Percentiles rank a stretch among this genome's conserved stretches.
Conservation (phyloP, 1,140 invertebrate species). For the Acarapis woodi region DNA sequence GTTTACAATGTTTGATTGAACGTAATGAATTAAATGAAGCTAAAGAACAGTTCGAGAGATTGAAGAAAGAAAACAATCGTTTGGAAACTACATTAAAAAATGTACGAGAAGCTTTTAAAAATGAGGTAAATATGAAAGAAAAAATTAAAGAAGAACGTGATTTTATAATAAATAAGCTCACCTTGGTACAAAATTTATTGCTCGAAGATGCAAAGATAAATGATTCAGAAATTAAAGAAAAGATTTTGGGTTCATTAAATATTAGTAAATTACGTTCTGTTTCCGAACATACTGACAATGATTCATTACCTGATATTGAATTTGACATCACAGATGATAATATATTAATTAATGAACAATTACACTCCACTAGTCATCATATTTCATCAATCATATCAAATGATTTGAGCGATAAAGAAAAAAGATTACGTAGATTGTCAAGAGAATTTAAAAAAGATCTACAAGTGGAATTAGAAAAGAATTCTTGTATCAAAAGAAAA, state of each 20-base stretch:
- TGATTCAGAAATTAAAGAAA: not conserved
- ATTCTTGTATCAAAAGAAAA: too few relatives aligned
- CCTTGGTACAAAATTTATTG: not conserved
- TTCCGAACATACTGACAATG: not conserved
- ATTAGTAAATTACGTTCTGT: not conserved
- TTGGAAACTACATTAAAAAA: not conserved
- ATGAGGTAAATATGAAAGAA: conserved; percentile 1
- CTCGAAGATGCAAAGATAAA: not conserved
- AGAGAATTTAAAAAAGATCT: too few relatives aligned
- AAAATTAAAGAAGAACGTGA: conserved; percentile 4
- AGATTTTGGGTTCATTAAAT: conserved; percentile 1
- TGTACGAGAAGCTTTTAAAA: not conserved
- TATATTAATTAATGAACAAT: too few relatives aligned
- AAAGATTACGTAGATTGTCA: too few relatives aligned
- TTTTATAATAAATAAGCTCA: not conserved
- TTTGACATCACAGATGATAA: conserved; percentile 58
- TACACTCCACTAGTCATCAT: too few relatives aligned
- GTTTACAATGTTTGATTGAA: not conserved
- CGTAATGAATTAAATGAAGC: not conserved
- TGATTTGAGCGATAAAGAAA: too few relatives aligned
- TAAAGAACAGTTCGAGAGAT: too few relatives aligned
- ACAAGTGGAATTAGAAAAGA: too few relatives aligned
- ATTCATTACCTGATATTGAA: conserved; percentile 12
- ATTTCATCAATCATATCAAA: too few relatives aligned
- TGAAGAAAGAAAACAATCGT: too few relatives aligned